Percentiles rank a stretch among this genome's conserved stretches.
phyloP scores from a whole-genome alignment of 2,113 vertebrate genomes.

The Solea solea region DNA sequence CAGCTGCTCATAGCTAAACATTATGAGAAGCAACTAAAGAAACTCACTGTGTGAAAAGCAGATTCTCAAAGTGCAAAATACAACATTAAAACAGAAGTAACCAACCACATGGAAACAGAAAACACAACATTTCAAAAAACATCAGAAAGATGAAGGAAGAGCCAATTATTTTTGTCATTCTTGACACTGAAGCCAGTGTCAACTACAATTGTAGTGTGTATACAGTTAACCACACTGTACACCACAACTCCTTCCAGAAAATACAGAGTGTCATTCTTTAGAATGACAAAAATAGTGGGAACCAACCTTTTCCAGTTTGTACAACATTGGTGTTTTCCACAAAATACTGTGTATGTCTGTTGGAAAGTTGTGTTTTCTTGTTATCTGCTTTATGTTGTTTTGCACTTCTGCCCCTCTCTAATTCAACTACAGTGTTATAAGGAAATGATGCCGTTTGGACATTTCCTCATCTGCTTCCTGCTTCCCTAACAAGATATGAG shows the following conservation, averaged over 20 bases:
- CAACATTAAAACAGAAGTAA: neutral
- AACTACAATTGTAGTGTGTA: no score
- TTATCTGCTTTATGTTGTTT: slow-evolving; percentile 7
- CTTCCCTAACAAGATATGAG: slow-evolving; percentile 2
- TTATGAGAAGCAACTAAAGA: neutral
- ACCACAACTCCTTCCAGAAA: neutral
- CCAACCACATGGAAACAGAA: neutral
- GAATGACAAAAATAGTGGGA: neutral
- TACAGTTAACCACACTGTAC: neutral
- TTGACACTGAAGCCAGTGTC: neutral
- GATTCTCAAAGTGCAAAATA: neutral
- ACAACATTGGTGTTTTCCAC: neutral
- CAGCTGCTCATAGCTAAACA: neutral
- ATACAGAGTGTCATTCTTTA: neutral
- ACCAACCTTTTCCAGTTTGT: neutral
- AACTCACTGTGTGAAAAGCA: slow-evolving; percentile 6
- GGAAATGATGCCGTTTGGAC: neutral
- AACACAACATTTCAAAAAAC: slow-evolving; percentile 8
- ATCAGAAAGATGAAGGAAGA: neutral
- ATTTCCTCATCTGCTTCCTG: neutral
- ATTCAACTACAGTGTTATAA: neutral
- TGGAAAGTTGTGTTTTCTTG: neutral
- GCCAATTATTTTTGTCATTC: slow-evolving; percentile 6
- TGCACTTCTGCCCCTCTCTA: neutral
- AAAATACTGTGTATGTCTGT: neutral